Percentiles rank a stretch among this genome's conserved stretches.
These are phyloP conservation scores for Laothoe populi DNA, from an alignment of 2,888 invertebrate species.

Conservation along the genomic window DNA sequence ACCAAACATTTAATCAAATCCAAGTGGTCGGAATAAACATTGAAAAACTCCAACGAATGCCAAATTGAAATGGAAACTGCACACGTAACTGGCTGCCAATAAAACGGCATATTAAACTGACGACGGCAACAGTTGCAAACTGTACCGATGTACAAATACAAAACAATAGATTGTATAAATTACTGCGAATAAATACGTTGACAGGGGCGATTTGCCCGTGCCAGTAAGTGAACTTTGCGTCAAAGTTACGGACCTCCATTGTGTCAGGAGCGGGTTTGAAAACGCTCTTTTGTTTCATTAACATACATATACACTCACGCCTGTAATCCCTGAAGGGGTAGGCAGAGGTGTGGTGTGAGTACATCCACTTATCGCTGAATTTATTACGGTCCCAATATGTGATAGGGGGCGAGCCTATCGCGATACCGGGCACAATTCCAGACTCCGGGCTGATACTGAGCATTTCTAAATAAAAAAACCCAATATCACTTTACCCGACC, in stretches of 20 bases:
- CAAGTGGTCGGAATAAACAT: slow-evolving; percentile 2
- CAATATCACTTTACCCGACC: no score
- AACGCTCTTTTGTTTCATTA: no score
- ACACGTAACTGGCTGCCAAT: slow-evolving; percentile 34
- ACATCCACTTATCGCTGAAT: no score
- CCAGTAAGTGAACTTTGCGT: slow-evolving; percentile 47
- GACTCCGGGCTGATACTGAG: no score
- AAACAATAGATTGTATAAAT: slow-evolving; percentile 59
- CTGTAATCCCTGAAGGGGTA: no score
- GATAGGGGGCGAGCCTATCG: no score
- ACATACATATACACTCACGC: no score
- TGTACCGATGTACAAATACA: slow-evolving; percentile 42
- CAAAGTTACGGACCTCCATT: not conserved
- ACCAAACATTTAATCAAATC: slow-evolving; percentile 21
- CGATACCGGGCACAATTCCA: no score
- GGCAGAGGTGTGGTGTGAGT: no score
- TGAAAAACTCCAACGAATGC: slow-evolving; percentile 32
- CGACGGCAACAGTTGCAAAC: slow-evolving; percentile 57
- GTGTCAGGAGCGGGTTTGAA: not conserved
- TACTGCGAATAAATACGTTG: slow-evolving; percentile 58
- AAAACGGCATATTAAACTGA: slow-evolving; percentile 37
- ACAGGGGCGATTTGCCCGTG: slow-evolving; percentile 54
- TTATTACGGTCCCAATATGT: no score
- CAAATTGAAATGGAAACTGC: slow-evolving; percentile 28
- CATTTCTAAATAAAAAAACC: no score